phyloP scores from a whole-genome alignment of 2,888 invertebrate genomes.

The Ametastegia equiseti region DNA sequence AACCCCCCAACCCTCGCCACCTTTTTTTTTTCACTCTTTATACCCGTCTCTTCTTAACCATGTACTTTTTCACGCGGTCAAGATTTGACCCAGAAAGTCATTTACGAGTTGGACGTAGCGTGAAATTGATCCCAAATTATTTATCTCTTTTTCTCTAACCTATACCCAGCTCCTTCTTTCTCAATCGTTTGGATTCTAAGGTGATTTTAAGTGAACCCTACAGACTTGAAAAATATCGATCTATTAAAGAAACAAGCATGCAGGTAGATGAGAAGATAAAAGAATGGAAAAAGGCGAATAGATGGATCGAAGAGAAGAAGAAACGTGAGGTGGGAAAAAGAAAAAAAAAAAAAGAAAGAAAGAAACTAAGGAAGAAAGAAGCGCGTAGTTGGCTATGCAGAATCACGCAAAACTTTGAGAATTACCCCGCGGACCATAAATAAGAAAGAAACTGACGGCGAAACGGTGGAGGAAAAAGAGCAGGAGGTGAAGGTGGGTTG shows the following conservation, averaged over 20 bases:
- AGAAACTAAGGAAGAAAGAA: slow-evolving; percentile 39
- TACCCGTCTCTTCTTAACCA: slow-evolving; percentile 7
- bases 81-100: slow-evolving; percentile 39
- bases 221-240: slow-evolving; percentile 26
- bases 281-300: not conserved
- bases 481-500: slow-evolving; percentile 10
- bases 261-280: not conserved
- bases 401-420: slow-evolving; percentile 48
- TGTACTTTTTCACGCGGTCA: slow-evolving; percentile 30
- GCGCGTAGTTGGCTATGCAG: slow-evolving; percentile 47
- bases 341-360: no score
- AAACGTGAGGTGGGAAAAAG: not conserved
- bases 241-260: slow-evolving; percentile 5
- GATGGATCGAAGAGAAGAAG: not conserved
- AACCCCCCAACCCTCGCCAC: no score
- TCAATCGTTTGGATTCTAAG: not conserved
- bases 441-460: slow-evolving; percentile 47
- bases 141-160: not conserved
- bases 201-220: not conserved
- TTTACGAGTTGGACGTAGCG: slow-evolving; percentile 22
- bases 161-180: not conserved
- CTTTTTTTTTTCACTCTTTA: slow-evolving; percentile 8
- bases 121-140: slow-evolving; percentile 38
- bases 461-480: slow-evolving; percentile 34
- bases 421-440: slow-evolving; percentile 48